Evolutionary conservation across 2,113 vertebrate species (phyloP).

Genomic region (Oryctolagus cuniculus): DNA sequence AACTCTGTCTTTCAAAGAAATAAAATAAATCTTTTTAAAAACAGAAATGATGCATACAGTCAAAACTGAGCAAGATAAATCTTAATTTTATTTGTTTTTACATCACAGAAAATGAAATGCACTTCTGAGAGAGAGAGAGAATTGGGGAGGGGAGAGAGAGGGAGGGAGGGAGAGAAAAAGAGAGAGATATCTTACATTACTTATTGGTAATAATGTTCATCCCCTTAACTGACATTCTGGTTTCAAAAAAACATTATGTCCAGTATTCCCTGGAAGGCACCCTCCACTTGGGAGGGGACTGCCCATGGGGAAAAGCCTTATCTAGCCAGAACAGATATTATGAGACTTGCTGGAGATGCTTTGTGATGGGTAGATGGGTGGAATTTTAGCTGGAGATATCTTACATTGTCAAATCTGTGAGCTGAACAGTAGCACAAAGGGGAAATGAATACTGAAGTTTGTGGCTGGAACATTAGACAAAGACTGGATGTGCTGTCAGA

Average conservation of each 20-base stretch:
- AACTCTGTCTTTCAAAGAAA: too few species aligned
- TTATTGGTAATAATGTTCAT: not conserved
- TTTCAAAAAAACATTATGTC: too few species aligned
- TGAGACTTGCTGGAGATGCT: not conserved
- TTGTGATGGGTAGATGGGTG: not conserved
- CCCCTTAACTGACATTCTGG: not conserved
- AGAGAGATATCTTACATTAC: not conserved
- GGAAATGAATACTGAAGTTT: constrained; percentile 45
- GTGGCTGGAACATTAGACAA: constrained; percentile 28
- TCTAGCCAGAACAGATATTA: not conserved
- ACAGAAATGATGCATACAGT: not conserved
- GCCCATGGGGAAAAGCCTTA: not conserved
- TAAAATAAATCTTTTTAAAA: too few species aligned
- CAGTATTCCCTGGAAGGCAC: not conserved
- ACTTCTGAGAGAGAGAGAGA: not conserved
- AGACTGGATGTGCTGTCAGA: constrained; percentile 56
- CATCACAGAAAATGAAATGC: not conserved
- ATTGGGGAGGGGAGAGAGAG: too few species aligned
- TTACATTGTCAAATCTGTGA: constrained; percentile 29
- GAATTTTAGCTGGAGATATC: not conserved
- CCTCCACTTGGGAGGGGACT: not conserved
- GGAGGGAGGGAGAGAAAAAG: too few species aligned
- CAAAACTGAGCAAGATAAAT: not conserved
- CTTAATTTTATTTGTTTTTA: constrained; percentile 49
- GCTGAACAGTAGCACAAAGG: not conserved